A percentile compares a stretch with the other conserved stretches of the same genome.
Conservation (phyloP, 2,113 vertebrate species). For the Pelodiscus sinensis region DNA sequence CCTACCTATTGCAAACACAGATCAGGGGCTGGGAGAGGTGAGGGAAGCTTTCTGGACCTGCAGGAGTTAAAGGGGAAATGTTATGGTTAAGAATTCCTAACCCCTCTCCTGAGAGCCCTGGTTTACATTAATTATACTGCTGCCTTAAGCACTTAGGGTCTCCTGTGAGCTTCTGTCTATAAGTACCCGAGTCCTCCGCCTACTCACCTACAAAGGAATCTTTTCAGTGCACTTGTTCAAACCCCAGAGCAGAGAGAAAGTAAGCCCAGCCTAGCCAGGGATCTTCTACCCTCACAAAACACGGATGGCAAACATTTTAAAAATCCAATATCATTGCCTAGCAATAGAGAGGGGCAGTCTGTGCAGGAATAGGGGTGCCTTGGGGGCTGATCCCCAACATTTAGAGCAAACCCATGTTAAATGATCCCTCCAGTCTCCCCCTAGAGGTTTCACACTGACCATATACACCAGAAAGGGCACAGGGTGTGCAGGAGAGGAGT, state of each 20-base stretch:
- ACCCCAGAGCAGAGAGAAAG: background rate
- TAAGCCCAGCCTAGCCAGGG: background rate
- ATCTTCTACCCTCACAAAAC: background rate
- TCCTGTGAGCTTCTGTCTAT: conserved; percentile 52
- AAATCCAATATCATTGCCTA: background rate
- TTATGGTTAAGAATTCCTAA: conserved; percentile 80
- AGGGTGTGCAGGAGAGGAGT: background rate
- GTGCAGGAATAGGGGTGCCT: background rate
- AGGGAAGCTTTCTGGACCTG: background rate
- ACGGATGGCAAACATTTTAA: background rate
- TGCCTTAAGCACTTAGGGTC: conserved; percentile 77
- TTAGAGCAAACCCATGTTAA: background rate
- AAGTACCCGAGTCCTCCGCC: conserved; percentile 43
- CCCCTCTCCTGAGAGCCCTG: conserved; percentile 74
- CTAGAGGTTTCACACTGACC: background rate
- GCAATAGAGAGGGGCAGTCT: background rate
- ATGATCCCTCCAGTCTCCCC: background rate
- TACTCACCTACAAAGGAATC: conserved; percentile 47
- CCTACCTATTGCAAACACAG: background rate
- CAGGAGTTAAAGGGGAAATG: conserved; percentile 72
- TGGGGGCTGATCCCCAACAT: background rate
- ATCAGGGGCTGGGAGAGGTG: background rate
- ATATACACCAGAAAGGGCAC: background rate
- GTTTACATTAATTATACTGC: conserved; percentile 85
- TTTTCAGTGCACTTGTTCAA: background rate